Evolutionary conservation across 2,888 invertebrate genomes (phyloP).

Genomic region (Parascotia fuliginaria): DNA sequence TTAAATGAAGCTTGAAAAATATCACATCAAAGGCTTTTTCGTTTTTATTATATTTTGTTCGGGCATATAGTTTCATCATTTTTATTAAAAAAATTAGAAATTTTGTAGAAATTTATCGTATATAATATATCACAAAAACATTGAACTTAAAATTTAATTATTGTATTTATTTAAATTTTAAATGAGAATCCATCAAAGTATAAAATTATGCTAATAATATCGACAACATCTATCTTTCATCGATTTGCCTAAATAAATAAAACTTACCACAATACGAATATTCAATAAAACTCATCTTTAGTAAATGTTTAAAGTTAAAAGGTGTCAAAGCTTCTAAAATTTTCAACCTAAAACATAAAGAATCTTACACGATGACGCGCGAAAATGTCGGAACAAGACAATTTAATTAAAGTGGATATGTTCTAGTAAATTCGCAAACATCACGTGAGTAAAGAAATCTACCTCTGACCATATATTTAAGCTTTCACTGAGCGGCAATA

Average conservation of each 20-base stretch:
- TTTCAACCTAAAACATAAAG: not conserved
- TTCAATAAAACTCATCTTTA: too few relatives aligned
- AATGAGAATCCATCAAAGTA: too few relatives aligned
- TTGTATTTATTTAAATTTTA: too few relatives aligned
- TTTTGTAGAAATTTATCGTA: too few relatives aligned
- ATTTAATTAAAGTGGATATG: slow-evolving; percentile 55
- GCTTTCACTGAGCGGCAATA: slow-evolving; percentile 66
- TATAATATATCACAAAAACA: too few relatives aligned
- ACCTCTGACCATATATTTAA: slow-evolving; percentile 64
- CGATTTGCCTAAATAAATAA: too few relatives aligned
- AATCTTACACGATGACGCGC: not conserved
- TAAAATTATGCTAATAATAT: too few relatives aligned
- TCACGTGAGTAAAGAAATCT: slow-evolving; percentile 55
- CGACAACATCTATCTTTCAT: too few relatives aligned
- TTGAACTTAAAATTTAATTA: too few relatives aligned
- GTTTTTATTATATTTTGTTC: not conserved
- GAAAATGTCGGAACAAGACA: slow-evolving; percentile 22
- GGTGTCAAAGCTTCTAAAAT: not conserved
- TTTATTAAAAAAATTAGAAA: too few relatives aligned
- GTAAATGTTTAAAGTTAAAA: too few relatives aligned
- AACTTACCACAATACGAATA: too few relatives aligned
- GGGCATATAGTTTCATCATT: not conserved
- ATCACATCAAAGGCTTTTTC: not conserved
- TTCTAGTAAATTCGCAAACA: slow-evolving; percentile 38
- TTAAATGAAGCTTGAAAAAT: not conserved